Percentiles rank a stretch among this genome's conserved stretches.
These are phyloP conservation scores for Scartelaos histophorus DNA, from an alignment of 2,113 vertebrate genomes.

Conservation along the genomic window DNA sequence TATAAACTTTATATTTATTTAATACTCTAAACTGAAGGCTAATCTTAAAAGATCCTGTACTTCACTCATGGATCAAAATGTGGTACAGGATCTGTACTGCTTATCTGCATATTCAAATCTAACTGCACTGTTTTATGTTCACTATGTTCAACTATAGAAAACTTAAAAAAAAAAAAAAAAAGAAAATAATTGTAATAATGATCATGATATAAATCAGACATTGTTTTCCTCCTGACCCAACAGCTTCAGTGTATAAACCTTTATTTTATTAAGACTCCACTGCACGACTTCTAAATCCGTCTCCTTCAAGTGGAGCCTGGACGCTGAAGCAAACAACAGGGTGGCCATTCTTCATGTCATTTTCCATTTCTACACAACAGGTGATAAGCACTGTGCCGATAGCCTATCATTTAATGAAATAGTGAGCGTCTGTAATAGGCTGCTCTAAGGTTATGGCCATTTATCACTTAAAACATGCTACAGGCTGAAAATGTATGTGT, in stretches of 20 bases:
- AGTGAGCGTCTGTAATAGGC: slow-evolving; percentile 20
- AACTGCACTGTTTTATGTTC: background rate
- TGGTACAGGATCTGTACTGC: too few species aligned
- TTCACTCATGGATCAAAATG: too few species aligned
- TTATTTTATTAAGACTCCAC: background rate
- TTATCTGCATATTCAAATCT: background rate
- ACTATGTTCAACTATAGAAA: background rate
- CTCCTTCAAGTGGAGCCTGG: background rate
- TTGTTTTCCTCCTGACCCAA: slow-evolving; percentile 2
- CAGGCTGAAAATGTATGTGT: slow-evolving; percentile 2
- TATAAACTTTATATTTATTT: too few species aligned
- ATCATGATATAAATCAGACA: background rate
- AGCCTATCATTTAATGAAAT: slow-evolving; percentile 44
- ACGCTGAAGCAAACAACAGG: slow-evolving; percentile 7
- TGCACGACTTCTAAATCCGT: background rate
- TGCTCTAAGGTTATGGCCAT: background rate
- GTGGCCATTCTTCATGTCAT: slow-evolving; percentile 16
- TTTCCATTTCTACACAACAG: slow-evolving; percentile 34
- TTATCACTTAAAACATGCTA: slow-evolving; percentile 14
- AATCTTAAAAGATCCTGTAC: too few species aligned
- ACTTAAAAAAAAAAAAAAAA: too few species aligned
- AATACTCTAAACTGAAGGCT: too few species aligned
- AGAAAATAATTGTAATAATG: background rate
- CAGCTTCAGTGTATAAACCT: background rate
- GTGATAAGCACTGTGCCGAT: slow-evolving; percentile 17